Conservation (phyloP, 2,113 vertebrate genomes). For the Beaufortia kweichowensis region DNA sequence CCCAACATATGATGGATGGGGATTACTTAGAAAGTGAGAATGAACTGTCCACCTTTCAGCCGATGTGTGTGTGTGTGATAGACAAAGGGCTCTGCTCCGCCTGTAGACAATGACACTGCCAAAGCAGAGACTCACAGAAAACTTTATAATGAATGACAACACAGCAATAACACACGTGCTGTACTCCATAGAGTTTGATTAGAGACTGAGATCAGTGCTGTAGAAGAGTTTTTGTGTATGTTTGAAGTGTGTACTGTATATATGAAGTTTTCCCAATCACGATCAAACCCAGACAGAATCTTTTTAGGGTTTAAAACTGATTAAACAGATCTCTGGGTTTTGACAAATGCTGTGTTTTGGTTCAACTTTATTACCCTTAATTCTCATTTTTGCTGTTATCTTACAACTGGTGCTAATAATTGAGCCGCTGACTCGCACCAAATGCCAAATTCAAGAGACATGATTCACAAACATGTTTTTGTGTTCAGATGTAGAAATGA, state of each 20-base stretch:
- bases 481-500: neutral
- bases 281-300: neutral
- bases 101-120: slow-evolving; percentile 53
- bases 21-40: neutral
- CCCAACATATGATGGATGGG: slow-evolving; percentile 83
- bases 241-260: neutral
- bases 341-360: neutral
- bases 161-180: slow-evolving; percentile 25
- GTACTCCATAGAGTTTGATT: slow-evolving; percentile 35
- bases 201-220: slow-evolving; percentile 19
- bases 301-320: neutral
- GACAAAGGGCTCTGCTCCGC: slow-evolving; percentile 69
- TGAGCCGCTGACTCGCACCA: slow-evolving; percentile 59
- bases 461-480: slow-evolving; percentile 11
- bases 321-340: neutral
- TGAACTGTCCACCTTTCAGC: neutral
- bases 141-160: slow-evolving; percentile 14
- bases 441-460: slow-evolving; percentile 69
- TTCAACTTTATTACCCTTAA: slow-evolving; percentile 5
- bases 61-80: slow-evolving; percentile 10
- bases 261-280: slow-evolving; percentile 2
- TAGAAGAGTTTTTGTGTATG: neutral
- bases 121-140: slow-evolving; percentile 15
- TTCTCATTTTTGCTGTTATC: slow-evolving; percentile 40
- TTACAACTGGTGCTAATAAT: slow-evolving; percentile 65